Evolutionary conservation across 2,888 invertebrate species (phyloP).

Genomic region (Drosophila limbata): DNA sequence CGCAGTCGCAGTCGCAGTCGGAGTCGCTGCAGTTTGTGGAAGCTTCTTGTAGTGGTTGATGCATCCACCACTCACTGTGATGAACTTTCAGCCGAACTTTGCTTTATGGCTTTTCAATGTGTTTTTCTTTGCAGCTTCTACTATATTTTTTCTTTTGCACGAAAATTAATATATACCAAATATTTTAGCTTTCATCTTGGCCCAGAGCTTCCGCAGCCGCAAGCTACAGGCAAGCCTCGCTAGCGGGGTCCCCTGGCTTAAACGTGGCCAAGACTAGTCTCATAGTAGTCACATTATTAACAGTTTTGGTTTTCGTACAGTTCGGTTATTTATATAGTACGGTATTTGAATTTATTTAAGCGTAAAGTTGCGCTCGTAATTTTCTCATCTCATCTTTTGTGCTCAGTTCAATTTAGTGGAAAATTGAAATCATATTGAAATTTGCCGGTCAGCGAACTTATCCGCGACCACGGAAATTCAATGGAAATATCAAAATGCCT

Average conservation of each 20-base stretch:
- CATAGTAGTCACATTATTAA: constrained; percentile 29
- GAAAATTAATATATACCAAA: constrained; percentile 59
- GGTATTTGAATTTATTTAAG: constrained; percentile 70
- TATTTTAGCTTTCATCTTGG: constrained; percentile 62
- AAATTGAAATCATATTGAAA: constrained; percentile 74
- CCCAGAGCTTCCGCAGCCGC: constrained; percentile 38
- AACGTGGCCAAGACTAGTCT: constrained; percentile 2
- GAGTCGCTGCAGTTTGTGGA: constrained; percentile 27
- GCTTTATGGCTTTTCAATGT: constrained; percentile 66
- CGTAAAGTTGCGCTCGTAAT: constrained; percentile 61
- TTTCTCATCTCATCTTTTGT: constrained; percentile 69
- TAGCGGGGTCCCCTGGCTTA: constrained; percentile 6
- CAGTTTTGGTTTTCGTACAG: constrained; percentile 37
- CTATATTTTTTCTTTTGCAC: constrained; percentile 6
- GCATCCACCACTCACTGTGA: constrained; percentile 64
- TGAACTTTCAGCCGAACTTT: constrained; percentile 70
- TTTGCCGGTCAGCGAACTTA: constrained; percentile 64
- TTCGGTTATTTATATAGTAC: constrained; percentile 64
- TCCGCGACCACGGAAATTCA: constrained; percentile 39
- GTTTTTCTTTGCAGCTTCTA: constrained; percentile 51
- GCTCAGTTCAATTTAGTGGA: constrained; percentile 70
- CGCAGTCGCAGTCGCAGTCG: constrained; percentile 27
- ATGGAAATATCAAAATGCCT: constrained; percentile 47
- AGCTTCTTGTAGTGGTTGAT: constrained; percentile 52
- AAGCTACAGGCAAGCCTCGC: constrained; percentile 3